Base-by-base conservation (phyloP, 2,888 invertebrate species). In the Pseudolycoriella hygida region DNA sequence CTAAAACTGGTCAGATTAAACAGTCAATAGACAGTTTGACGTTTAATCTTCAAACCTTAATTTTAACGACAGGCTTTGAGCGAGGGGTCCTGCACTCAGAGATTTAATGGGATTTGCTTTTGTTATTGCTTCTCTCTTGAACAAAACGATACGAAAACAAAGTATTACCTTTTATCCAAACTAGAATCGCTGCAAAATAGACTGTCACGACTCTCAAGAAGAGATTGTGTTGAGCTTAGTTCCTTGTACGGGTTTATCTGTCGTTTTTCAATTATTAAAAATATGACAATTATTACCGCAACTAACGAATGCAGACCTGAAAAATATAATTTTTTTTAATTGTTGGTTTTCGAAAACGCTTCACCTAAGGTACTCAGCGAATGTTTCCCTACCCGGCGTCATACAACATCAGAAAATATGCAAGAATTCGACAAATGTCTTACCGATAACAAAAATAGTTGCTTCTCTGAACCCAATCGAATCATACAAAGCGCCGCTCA, bases 401-500 rank as follows among this genome's bases (percentile, higher is more conserved):
- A n/a, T n/a, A n/a, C n/a, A n/a, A n/a, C n/a, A n/a, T n/a, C n/a
- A n/a, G n/a, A n/a, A n/a, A n/a, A n/a, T n/a, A n/a, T n/a, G n/a
- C n/a, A n/a, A n/a, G n/a, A n/a, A n/a, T 8, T 25, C 25, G 25
- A 25, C 25, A 43, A 5, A 25, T 25, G 8, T 6, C 2, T 78
- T 65, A 3, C 69, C 62, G 31, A 81, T 71, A 32, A 87, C 73
- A 54, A 84, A 83, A 57, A 81, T 64, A 0, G 83, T 78, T 0
- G 80, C 76, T 51, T 70, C 70, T 25, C 76, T 60, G 59, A 87
- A 87, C 1, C 81, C 82, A 44, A 81, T 74, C 43, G 65, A 70
- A 55, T 86, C 85, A 54, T 76, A 77, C 1, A 87, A 68, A 38
- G 83, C 70, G 1, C 86, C 86, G 51, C 75, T 75, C 2, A 82